Evolutionary conservation across 2,888 invertebrate species (phyloP), one percentile per base, ranked within the genome.

Genomic region (Drosophila acutilabella): DNA sequence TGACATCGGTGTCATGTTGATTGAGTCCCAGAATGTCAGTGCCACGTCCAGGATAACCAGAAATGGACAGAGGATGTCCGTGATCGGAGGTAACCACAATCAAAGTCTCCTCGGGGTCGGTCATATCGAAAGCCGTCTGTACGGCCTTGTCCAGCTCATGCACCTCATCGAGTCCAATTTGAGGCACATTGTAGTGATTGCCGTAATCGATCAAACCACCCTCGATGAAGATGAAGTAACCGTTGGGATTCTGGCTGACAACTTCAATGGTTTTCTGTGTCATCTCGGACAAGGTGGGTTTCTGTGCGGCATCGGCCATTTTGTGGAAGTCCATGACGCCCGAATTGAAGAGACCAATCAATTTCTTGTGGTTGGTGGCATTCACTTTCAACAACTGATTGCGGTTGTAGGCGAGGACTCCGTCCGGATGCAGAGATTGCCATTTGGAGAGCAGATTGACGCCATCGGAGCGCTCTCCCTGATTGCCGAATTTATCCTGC

Each of bases 31-130:
- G 89, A 14, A 94, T 94, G 73, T 94, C 53, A 0, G 70, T 79
- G 14, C 87, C 80, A 13, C 86, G 76, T 14, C 72, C 93, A 16
- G 96, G 95, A 89, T 97, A 96, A 0, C 97, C 97, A 52, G 94
- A 94, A 58, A 96, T 94, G 6, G 94, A 94, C 94, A 97, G 94
- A 0, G 96, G 95, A 89, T 97, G 97, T 1, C 95, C 94, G 87
- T 97, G 97, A 90, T 97, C 97, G 1, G 96, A 94, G 0, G 96
- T 96, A 2, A 96, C 97, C 0, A 97, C 94, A 4, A 97, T 94
- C 11, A 98, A 92, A 0, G 97, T 97, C 23, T 97, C 96, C 0
- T 94, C 92, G 0, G 91, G 90, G 71, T 94, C 91, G 0, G 96
- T 95, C 90, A 95, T 90, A 20, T 93, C 90, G 40, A 94, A 52